These are phyloP conservation scores for Toxostoma redivivum DNA, from an alignment of 2,113 vertebrate species.

Conservation along the genomic window DNA sequence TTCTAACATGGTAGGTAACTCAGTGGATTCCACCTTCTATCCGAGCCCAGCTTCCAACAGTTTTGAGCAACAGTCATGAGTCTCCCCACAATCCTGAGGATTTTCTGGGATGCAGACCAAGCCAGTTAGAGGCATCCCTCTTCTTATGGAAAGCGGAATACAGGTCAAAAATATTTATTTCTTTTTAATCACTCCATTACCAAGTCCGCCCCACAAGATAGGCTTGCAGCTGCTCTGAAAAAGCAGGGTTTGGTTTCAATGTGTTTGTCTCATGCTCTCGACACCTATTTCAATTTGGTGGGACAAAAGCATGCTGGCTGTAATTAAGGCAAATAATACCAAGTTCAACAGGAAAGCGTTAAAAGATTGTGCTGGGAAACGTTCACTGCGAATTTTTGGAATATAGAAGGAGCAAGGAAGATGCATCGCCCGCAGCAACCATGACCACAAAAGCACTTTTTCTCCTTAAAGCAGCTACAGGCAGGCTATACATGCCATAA, in stretches of 20 bases:
- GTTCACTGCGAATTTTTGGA: not conserved
- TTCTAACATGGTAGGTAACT: not conserved
- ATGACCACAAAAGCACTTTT: not conserved
- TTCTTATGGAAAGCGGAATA: not conserved
- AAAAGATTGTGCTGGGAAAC: not conserved
- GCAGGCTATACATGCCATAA: not conserved
- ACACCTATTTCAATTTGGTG: not conserved
- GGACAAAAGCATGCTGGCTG: not conserved
- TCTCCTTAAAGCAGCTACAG: not conserved
- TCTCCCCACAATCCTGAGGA: too few relatives aligned
- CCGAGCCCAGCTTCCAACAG: not conserved
- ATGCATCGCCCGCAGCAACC: not conserved
- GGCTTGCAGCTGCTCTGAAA: not conserved
- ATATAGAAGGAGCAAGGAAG: not conserved
- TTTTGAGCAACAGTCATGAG: not conserved
- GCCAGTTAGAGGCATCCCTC: not conserved
- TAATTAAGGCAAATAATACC: not conserved
- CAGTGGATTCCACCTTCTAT: not conserved
- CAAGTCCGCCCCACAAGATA: not conserved
- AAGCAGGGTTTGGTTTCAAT: not conserved
- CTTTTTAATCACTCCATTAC: not conserved
- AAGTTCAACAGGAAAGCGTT: not conserved
- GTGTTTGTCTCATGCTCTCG: rapidly evolving
- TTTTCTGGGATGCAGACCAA: not conserved
- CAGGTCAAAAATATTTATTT: not conserved